Percentiles rank a stretch among this genome's conserved stretches.
These are phyloP conservation scores for Cydia amplana DNA, from an alignment of 1,140 invertebrate genomes.

Conservation along the genomic window DNA sequence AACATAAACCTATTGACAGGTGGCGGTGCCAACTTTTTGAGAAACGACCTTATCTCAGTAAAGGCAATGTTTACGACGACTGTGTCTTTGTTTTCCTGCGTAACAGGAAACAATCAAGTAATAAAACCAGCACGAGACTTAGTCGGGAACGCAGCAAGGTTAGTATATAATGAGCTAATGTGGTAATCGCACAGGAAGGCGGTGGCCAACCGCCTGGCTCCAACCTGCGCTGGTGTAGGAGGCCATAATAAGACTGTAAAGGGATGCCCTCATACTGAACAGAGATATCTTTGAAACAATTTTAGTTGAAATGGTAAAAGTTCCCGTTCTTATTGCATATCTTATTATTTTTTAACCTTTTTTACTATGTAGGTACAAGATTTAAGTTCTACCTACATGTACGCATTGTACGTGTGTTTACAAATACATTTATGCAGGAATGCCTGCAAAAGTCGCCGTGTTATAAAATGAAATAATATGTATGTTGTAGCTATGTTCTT, in stretches of 20 bases:
- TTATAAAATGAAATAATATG: too few relatives aligned
- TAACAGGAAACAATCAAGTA: conserved; percentile 30
- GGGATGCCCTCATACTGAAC: neutral
- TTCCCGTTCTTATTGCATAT: too few relatives aligned
- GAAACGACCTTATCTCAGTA: neutral
- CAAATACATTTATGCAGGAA: too few relatives aligned
- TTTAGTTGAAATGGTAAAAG: too few relatives aligned
- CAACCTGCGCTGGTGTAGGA: neutral
- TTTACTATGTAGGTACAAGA: too few relatives aligned
- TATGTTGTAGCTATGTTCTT: neutral
- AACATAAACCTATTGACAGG: too few relatives aligned
- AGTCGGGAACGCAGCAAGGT: neutral
- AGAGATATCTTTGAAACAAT: neutral
- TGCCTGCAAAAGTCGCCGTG: too few relatives aligned
- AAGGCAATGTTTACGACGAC: neutral
- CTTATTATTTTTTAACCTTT: too few relatives aligned
- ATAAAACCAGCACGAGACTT: conserved; percentile 30
- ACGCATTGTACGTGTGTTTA: too few relatives aligned
- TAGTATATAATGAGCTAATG: neutral
- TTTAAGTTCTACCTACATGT: too few relatives aligned
- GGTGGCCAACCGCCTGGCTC: neutral
- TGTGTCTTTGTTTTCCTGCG: neutral
- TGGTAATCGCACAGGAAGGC: conserved; percentile 39
- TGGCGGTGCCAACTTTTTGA: too few relatives aligned
- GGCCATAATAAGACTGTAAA: neutral